These are phyloP conservation scores for Pongo pygmaeus DNA, from an alignment of 2,113 vertebrate genomes.

Conservation along the genomic window DNA sequence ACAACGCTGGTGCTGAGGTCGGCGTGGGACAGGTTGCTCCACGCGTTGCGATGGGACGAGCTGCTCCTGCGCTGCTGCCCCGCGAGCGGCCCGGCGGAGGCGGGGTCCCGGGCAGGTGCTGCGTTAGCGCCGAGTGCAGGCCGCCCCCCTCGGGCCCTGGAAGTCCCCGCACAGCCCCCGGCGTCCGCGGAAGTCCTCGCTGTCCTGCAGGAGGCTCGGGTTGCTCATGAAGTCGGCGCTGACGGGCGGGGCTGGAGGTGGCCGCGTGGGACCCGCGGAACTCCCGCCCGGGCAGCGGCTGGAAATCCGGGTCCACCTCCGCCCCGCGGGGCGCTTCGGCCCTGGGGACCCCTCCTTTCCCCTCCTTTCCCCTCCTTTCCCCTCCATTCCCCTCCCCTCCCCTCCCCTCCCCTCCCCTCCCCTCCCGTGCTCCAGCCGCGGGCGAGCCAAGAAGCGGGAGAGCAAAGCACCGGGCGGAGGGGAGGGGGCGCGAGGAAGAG, in stretches of 20 bases:
- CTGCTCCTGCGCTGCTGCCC: constrained; percentile 95
- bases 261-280: constrained; percentile 91
- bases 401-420: too few relatives aligned
- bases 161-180: constrained; percentile 72
- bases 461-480: too few relatives aligned
- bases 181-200: constrained; percentile 87
- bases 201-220: constrained; percentile 92
- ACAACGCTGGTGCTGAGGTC: constrained; percentile 98
- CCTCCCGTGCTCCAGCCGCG: accelerated
- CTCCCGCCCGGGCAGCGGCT: constrained; percentile 89
- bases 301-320: constrained; percentile 95
- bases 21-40: constrained; percentile 98
- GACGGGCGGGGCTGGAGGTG: constrained; percentile 93
- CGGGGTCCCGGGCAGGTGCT: constrained; percentile 84
- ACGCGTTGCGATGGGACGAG: constrained; percentile 95
- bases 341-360: constrained; percentile 81
- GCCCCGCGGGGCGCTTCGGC: constrained; percentile 94
- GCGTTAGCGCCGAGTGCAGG: constrained; percentile 80
- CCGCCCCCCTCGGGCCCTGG: constrained; percentile 60
- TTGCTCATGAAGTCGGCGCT: constrained; percentile 87
- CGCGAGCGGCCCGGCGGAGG: constrained; percentile 82
- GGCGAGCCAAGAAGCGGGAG: too few relatives aligned
- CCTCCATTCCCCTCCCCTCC: too few relatives aligned
- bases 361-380: too few relatives aligned
- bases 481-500: too few relatives aligned